phyloP scores from a whole-genome alignment of 2,888 invertebrate species.

The Fragum sueziense region DNA sequence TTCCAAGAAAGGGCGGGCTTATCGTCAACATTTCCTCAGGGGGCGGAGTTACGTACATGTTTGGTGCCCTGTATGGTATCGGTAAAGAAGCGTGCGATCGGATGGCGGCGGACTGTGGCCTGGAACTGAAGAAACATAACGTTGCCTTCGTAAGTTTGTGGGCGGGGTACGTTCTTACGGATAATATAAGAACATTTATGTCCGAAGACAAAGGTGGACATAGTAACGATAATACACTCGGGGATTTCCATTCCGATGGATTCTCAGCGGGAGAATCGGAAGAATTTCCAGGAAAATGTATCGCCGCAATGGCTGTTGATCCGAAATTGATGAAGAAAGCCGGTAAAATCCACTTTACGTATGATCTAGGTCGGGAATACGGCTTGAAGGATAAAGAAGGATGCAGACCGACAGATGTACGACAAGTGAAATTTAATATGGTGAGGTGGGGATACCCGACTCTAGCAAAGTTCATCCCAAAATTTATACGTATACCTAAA shows the following conservation, averaged over 20 bases:
- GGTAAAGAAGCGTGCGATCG: constrained; percentile 83
- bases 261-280: constrained; percentile 67
- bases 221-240: not conserved
- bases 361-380: constrained; percentile 81
- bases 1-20: constrained; percentile 79
- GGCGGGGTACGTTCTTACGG: constrained; percentile 83
- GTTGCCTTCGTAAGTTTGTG: constrained; percentile 82
- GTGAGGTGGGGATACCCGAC: constrained; percentile 14
- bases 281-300: constrained; percentile 74
- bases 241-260: not conserved
- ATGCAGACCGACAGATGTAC: constrained; percentile 29
- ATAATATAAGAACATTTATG: constrained; percentile 59
- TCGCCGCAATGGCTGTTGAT: constrained; percentile 73
- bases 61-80: constrained; percentile 83
- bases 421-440: constrained; percentile 27
- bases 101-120: constrained; percentile 83
- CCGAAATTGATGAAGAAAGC: constrained; percentile 78
- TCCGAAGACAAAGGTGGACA: not conserved
- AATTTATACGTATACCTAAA: constrained; percentile 43
- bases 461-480: constrained; percentile 27
- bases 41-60: constrained; percentile 82
- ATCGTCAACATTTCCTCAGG: constrained; percentile 82
- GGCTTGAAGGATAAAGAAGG: constrained; percentile 82
- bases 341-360: constrained; percentile 79
- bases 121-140: constrained; percentile 79